Evolutionary conservation across 2,113 vertebrate species (phyloP).

Genomic region (Equus przewalskii): DNA sequence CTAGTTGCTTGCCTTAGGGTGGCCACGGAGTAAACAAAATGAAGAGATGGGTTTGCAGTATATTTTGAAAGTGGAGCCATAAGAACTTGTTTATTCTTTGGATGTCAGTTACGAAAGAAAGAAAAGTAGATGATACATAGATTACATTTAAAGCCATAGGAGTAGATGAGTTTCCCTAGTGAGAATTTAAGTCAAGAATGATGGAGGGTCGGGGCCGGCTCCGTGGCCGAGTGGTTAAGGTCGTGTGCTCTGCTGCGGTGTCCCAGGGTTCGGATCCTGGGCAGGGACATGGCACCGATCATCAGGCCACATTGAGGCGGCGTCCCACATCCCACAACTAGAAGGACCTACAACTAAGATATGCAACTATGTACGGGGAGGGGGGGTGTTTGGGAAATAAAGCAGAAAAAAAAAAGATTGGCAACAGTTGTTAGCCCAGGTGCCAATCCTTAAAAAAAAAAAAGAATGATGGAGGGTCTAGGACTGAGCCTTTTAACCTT

Average conservation of each 20-base stretch:
- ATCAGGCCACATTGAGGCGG: too few species aligned
- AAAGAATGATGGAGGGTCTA: neutral
- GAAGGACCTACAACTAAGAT: too few species aligned
- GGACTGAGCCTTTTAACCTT: neutral
- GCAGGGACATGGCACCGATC: too few species aligned
- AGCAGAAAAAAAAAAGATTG: too few species aligned
- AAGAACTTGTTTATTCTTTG: neutral
- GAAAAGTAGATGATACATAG: neutral
- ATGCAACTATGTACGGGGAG: too few species aligned
- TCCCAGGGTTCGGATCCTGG: too few species aligned
- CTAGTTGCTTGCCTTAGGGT: neutral
- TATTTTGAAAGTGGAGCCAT: neutral
- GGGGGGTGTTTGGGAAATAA: too few species aligned
- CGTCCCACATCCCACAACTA: too few species aligned
- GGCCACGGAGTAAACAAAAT: neutral
- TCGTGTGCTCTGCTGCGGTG: too few species aligned
- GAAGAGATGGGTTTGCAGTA: neutral
- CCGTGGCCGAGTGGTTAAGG: too few species aligned
- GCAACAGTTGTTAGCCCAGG: too few species aligned
- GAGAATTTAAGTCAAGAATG: neutral
- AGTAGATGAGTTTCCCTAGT: neutral
- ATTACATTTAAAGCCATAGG: neutral
- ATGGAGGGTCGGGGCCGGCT: neutral
- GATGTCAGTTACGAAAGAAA: neutral
- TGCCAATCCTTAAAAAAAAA: too few species aligned